A percentile compares a stretch with the other conserved stretches of the same genome.
Evolutionary conservation across 2,797 vertebrate species (phyloP).

Genomic region (Lacerta viridis): DNA sequence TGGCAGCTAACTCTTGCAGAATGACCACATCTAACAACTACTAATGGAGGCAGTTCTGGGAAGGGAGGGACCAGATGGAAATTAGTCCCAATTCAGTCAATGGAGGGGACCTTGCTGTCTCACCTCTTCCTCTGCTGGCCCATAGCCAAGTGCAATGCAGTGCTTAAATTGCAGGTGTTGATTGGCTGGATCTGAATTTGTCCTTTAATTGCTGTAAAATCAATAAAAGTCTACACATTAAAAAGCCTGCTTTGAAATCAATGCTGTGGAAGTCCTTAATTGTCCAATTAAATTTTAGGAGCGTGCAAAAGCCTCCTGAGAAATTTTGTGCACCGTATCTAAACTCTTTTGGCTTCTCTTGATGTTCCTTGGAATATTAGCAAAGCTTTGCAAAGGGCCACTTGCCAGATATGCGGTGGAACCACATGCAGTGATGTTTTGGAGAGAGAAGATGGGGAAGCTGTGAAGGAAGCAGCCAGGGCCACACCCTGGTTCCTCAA

Average conservation of each 20-base stretch:
- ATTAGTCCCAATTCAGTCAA: not conserved
- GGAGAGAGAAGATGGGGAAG: too few relatives aligned
- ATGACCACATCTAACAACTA: not conserved
- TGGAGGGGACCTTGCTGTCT: not conserved
- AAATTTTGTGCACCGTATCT: not conserved
- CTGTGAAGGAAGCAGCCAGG: too few relatives aligned
- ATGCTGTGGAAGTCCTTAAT: slow-evolving; percentile 5
- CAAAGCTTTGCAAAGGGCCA: not conserved
- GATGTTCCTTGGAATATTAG: not conserved
- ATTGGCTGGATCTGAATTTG: slow-evolving; percentile 11
- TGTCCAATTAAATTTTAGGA: slow-evolving; percentile 17
- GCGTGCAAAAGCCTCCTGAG: not conserved
- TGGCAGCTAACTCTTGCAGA: not conserved
- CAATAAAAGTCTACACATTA: slow-evolving; percentile 13
- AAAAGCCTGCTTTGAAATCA: not conserved
- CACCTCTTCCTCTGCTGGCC: not conserved
- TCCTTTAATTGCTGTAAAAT: slow-evolving; percentile 26
- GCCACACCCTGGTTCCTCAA: too few relatives aligned
- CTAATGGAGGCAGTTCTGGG: not conserved
- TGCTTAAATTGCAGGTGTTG: not conserved
- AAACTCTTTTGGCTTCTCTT: not conserved
- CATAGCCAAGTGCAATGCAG: not conserved
- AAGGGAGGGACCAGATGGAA: not conserved
- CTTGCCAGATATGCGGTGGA: not conserved
- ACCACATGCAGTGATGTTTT: too few relatives aligned